These are phyloP conservation scores for Trissolcus japonicus DNA, from an alignment of 2,888 invertebrate genomes.

Conservation along the genomic window DNA sequence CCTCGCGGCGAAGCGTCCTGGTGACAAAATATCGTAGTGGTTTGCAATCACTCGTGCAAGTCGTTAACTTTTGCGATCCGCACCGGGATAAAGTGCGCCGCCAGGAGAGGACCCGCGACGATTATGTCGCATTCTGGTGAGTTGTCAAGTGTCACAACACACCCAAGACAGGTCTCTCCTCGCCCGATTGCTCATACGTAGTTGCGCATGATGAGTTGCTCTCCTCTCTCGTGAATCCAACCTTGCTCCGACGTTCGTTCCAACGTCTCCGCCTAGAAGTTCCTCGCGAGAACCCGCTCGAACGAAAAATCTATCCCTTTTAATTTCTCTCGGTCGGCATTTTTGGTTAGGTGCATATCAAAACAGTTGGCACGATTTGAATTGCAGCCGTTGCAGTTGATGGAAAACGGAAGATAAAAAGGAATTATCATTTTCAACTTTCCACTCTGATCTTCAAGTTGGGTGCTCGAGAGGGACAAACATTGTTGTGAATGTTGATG, in stretches of 20 bases:
- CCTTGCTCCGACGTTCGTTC: not conserved
- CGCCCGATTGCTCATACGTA: slow-evolving; percentile 1
- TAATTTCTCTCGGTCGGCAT: no score
- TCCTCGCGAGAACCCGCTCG: not conserved
- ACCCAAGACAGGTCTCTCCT: not conserved
- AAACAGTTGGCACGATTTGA: no score
- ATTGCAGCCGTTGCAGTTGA: no score
- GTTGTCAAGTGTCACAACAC: slow-evolving; percentile 28
- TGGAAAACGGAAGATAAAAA: no score
- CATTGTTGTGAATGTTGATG: no score
- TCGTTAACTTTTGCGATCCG: slow-evolving; percentile 19
- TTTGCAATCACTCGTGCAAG: slow-evolving; percentile 32
- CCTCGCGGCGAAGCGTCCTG: slow-evolving; percentile 48
- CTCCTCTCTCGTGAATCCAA: not conserved
- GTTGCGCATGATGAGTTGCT: not conserved
- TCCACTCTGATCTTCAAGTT: no score
- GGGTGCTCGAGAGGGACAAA: no score
- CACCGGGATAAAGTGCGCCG: slow-evolving; percentile 21
- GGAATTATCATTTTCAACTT: no score
- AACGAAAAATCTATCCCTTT: no score
- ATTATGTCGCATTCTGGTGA: slow-evolving; percentile 52
- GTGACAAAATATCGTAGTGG: slow-evolving; percentile 16
- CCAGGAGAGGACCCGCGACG: slow-evolving; percentile 16
- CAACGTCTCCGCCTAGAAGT: not conserved
- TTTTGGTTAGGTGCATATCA: no score